These are phyloP conservation scores for Dryadula phaetusa DNA, from an alignment of 2,888 invertebrate species.

Conservation along the genomic window DNA sequence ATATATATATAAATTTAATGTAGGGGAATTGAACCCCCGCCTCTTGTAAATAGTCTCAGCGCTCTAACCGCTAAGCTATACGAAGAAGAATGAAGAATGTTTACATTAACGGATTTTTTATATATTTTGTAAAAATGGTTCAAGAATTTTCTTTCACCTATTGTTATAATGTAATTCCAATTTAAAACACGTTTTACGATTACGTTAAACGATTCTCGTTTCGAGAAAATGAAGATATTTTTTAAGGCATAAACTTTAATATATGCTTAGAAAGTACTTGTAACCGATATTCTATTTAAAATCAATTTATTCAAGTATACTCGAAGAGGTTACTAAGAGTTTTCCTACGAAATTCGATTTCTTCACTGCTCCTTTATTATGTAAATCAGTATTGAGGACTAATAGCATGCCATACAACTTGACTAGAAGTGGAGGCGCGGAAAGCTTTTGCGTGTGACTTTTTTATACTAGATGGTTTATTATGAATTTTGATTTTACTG, in stretches of 20 bases:
- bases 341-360: conserved; percentile 25
- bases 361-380: conserved; percentile 25
- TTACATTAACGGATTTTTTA: no score
- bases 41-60: no score
- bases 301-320: conserved; percentile 6
- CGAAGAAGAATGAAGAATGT: no score
- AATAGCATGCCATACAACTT: conserved; percentile 15
- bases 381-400: conserved; percentile 21
- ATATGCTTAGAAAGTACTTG: background rate
- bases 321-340: conserved; percentile 3
- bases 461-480: background rate
- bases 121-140: no score
- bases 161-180: no score
- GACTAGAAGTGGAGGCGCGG: conserved; percentile 14
- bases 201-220: no score
- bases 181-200: no score
- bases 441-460: conserved; percentile 18
- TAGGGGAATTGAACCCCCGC: no score
- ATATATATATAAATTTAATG: no score
- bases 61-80: no score
- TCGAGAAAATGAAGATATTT: background rate
- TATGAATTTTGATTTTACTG: background rate
- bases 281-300: conserved; percentile 10
- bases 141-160: no score
- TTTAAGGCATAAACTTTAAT: background rate